Evolutionary conservation across 2,113 vertebrate genomes (phyloP).

Genomic region (Podarcis raffonei): DNA sequence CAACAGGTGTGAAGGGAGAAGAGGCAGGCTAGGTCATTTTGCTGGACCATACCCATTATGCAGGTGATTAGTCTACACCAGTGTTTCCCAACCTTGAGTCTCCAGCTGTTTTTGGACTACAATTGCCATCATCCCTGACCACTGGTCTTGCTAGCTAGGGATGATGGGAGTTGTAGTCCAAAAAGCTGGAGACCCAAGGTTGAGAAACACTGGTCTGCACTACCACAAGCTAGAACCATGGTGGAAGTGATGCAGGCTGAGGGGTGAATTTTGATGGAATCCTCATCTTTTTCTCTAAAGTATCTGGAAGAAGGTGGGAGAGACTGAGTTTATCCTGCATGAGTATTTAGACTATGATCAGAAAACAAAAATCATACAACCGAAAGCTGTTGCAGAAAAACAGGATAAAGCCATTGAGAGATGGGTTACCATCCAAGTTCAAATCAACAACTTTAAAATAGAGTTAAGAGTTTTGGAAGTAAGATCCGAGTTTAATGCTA

Average conservation of each 20-base stretch:
- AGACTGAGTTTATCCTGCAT: background rate
- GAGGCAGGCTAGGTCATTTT: background rate
- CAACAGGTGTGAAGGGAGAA: background rate
- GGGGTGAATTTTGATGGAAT: background rate
- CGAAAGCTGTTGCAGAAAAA: background rate
- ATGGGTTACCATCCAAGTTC: background rate
- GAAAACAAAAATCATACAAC: background rate
- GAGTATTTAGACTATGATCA: slow-evolving; percentile 9
- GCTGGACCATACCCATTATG: background rate
- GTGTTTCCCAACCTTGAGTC: too few relatives aligned
- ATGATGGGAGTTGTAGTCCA: too few relatives aligned
- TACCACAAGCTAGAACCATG: background rate
- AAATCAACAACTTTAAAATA: slow-evolving; percentile 22
- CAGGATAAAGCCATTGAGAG: slow-evolving; percentile 24
- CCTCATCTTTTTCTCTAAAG: background rate
- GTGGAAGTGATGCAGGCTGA: too few relatives aligned
- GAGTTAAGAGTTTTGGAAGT: background rate
- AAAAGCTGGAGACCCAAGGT: too few relatives aligned
- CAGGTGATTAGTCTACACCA: background rate
- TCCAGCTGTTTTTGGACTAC: too few relatives aligned
- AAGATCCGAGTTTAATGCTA: background rate
- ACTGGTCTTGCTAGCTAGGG: too few relatives aligned
- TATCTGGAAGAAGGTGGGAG: background rate
- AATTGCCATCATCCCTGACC: too few relatives aligned
- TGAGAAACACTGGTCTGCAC: background rate